Base-by-base conservation (phyloP, 2,888 invertebrate genomes). In the Corythucha ciliata region DNA sequence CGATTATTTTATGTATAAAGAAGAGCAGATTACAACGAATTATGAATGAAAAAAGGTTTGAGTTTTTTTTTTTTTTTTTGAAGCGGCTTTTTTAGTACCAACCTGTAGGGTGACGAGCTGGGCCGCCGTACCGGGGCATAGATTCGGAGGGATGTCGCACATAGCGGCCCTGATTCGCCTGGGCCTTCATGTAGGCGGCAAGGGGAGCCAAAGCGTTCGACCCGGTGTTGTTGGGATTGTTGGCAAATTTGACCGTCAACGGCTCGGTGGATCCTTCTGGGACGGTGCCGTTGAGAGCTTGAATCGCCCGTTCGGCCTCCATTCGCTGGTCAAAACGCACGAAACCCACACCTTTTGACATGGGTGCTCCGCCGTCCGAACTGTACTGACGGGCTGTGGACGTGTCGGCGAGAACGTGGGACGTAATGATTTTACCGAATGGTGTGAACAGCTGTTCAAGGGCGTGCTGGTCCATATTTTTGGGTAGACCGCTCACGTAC, bases 401-500 rank as follows among this genome's bases (percentile, higher is more conserved):
- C 75, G 92, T 93, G 75, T 96, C 94, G 70, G 91, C 92, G 56
- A 96, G 76, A 63, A 96, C 94, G 62, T 94, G 79, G 57, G 93
- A 93, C 52, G 94, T 96, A 65, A 96, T 96, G 62, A 96, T 96
- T 61, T 90, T 80, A 56, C 96, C 96, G 69, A 83, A 94, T 24
- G 93, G 90, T 65, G 85, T 81, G 75, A 96, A 96, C 59, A 96
- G 78, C 54, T 82, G 79, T 74, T 94, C 94, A 66, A 96, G 73
- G 67, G 96, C 94, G 66, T 82, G 80, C 68, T 94, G 92, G 42
- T 91, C 87, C 91, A 94, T 91, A 58, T 87, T 86, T 70, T 94
- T 94, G 50, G 94, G 94, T 65, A 96, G 75, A 49, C 96, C 96
- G 62, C 92, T 91, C 27, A 96, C 93, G 72, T 96, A 96, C 47